Percentiles rank a stretch among this genome's conserved stretches.
phyloP scores from a whole-genome alignment of 1,140 invertebrate species.

The Neuroterus valhalla region DNA sequence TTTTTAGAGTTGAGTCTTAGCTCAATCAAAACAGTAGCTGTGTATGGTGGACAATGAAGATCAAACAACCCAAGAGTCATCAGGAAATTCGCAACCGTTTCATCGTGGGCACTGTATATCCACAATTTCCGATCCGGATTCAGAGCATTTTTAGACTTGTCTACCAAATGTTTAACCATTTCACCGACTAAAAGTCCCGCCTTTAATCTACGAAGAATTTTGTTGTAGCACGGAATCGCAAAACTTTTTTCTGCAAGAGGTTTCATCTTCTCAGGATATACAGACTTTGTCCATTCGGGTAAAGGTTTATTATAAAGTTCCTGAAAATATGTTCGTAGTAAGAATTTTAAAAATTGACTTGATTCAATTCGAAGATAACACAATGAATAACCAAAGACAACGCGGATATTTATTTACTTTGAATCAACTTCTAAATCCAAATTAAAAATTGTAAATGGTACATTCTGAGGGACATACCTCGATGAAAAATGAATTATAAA shows the following conservation, averaged over 20 bases:
- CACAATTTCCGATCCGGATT: constrained; percentile 79
- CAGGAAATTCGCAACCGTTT: constrained; percentile 85
- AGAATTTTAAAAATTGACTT: neutral
- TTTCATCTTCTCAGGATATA: constrained; percentile 77
- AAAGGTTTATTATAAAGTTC: constrained; percentile 81
- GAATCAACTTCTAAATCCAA: neutral
- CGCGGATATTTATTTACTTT: too few relatives aligned
- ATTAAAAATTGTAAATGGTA: constrained; percentile 5
- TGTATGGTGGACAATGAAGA: constrained; percentile 83
- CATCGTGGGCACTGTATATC: constrained; percentile 89
- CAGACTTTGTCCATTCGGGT: constrained; percentile 82
- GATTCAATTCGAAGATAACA: too few relatives aligned
- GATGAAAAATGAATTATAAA: constrained; percentile 83
- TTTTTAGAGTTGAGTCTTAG: constrained; percentile 71
- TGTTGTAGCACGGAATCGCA: constrained; percentile 71
- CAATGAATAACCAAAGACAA: too few relatives aligned
- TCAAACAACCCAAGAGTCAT: constrained; percentile 85
- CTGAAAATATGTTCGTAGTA: constrained; percentile 60
- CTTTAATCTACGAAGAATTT: constrained; percentile 74
- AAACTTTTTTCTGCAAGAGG: constrained; percentile 77
- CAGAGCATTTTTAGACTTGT: constrained; percentile 69
- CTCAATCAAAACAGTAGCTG: constrained; percentile 84
- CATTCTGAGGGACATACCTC: constrained; percentile 72
- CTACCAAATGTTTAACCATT: constrained; percentile 78
- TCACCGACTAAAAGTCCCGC: constrained; percentile 80